phyloP scores from a whole-genome alignment of 2,888 invertebrate genomes.

The Chirona hameri region DNA sequence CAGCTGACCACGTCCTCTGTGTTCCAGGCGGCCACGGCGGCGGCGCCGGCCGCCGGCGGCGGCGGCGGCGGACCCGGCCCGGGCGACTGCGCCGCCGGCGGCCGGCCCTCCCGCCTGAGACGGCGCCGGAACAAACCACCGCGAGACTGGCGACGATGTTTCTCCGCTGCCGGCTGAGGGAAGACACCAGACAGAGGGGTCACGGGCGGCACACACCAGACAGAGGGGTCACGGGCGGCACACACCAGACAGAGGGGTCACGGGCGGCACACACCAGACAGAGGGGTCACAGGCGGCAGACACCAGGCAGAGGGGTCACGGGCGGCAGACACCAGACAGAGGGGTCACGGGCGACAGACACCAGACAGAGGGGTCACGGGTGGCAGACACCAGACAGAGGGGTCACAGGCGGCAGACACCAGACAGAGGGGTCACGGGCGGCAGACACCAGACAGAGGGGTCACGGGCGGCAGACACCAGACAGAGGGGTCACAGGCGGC shows the following conservation, averaged over 20 bases:
- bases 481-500: neutral
- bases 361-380: neutral
- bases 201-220: too few relatives aligned
- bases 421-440: neutral
- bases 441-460: neutral
- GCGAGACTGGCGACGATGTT: constrained; percentile 37
- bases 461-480: neutral
- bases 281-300: neutral
- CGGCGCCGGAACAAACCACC: constrained; percentile 38
- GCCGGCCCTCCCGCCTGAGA: constrained; percentile 36
- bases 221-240: too few relatives aligned
- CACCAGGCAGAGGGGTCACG: neutral
- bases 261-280: too few relatives aligned
- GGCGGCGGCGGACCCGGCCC: constrained; percentile 30
- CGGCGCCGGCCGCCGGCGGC: constrained; percentile 38
- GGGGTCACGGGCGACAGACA: neutral
- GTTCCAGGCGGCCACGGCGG: constrained; percentile 65
- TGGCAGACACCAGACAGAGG: neutral
- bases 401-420: neutral
- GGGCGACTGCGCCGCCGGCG: neutral
- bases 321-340: neutral
- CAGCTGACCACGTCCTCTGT: constrained; percentile 84
- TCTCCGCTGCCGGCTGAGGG: constrained; percentile 30
- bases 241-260: too few relatives aligned
- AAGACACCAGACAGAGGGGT: neutral